These are phyloP conservation scores for Anser cygnoides DNA, from an alignment of 2,113 vertebrate species.

Conservation along the genomic window DNA sequence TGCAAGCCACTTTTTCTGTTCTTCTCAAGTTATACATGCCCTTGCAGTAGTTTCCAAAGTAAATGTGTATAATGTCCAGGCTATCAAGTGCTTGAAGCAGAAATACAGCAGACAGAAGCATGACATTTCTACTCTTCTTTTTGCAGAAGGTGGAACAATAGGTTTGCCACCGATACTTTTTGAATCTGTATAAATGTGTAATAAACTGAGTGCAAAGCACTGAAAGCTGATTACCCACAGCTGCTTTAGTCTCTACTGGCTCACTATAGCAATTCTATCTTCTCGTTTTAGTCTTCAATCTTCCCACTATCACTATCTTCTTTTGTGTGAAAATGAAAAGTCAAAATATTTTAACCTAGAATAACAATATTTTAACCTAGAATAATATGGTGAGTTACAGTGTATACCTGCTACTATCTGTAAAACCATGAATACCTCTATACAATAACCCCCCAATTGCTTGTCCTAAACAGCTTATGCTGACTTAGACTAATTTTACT, in stretches of 20 bases:
- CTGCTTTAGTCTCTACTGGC: neutral
- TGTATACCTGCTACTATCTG: neutral
- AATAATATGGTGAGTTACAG: neutral
- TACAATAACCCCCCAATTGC: accelerated
- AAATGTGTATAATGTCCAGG: neutral
- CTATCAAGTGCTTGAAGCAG: neutral
- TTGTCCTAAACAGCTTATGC: neutral
- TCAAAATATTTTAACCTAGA: neutral
- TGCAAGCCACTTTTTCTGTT: neutral
- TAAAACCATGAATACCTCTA: neutral
- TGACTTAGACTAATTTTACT: neutral
- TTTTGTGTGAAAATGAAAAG: neutral
- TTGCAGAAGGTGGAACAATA: neutral
- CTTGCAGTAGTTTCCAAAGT: neutral
- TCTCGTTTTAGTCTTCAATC: neutral
- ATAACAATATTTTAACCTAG: neutral
- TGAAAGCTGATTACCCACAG: neutral
- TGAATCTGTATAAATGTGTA: neutral
- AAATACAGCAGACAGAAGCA: neutral
- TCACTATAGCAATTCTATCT: neutral
- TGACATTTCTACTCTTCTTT: neutral
- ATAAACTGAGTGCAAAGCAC: neutral
- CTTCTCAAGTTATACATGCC: neutral
- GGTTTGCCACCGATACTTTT: neutral
- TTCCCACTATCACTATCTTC: neutral